Evolutionary conservation across 2,797 vertebrate species (phyloP), one percentile per base, ranked within the genome.

Genomic region (Lithobates pipiens): DNA sequence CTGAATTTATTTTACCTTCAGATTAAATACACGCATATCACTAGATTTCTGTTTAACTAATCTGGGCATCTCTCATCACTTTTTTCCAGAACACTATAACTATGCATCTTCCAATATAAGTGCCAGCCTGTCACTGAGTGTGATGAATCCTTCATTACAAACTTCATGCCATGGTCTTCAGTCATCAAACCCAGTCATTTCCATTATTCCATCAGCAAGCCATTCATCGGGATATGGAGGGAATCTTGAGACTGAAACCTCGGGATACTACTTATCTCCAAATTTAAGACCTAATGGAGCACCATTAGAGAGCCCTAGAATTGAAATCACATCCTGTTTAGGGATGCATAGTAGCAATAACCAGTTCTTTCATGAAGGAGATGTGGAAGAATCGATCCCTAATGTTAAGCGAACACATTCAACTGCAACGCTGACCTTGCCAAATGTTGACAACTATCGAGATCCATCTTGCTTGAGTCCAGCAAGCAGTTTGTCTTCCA

Each of bases 401-500:
- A 91, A 93, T 0, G 72, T 93, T 85, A 97, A 96, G 90, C 91
- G 96, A 7, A 89, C 96, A 0, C 96, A 96, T 77, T 95, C 97
- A 88, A 95, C 98, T 0, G 96, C 96, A 89, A 99, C 97, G 0
- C 89, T 99, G 93, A 96, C 92, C 75, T 94, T 99, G 87, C 98
- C 98, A 0, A 95, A 92, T 82, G 93, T 95, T 0, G 98, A 99
- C 36, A 95, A 96, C 0, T 99, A 99, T 90, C 94, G 98, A 6
- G 98, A 99, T 92, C 98, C 98, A 0, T 96, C 95, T 67, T 98
- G 98, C 92, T 95, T 99, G 74, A 99, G 98, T 89, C 98, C 98
- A 0, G 97, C 98, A 0, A 99, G 98, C 93, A 99, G 98, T 90
- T 89, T 98, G 85, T 99, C 98, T 5, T 99, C 98, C 0, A 96